Conservation (phyloP, 2,888 invertebrate genomes). For the Erebia ligea region DNA sequence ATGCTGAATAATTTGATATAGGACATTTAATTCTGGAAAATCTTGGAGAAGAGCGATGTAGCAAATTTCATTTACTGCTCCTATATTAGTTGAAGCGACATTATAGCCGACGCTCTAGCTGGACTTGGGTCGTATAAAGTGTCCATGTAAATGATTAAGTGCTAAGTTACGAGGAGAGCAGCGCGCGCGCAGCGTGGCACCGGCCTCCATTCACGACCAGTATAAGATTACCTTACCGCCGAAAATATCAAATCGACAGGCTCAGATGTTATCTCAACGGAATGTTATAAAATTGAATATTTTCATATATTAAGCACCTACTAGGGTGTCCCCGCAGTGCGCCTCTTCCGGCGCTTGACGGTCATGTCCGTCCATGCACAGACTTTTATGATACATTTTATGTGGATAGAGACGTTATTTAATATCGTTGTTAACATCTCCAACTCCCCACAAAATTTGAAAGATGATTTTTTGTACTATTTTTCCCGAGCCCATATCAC, state of each 20-base stretch:
- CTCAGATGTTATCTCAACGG: conserved; percentile 76
- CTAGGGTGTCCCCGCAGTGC: conserved; percentile 65
- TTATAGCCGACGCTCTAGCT: conserved; percentile 44
- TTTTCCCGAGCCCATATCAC: conserved; percentile 52
- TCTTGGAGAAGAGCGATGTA: conserved; percentile 22
- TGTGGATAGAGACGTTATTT: conserved; percentile 80
- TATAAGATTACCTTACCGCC: conserved; percentile 80
- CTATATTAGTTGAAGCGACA: conserved; percentile 42
- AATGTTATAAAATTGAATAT: conserved; percentile 83
- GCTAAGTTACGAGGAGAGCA: conserved; percentile 77
- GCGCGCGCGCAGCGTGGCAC: conserved; percentile 73
- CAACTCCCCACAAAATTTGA: conserved; percentile 55
- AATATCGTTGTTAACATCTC: conserved; percentile 78
- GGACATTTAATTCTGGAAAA: background rate
- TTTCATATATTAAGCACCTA: conserved; percentile 69
- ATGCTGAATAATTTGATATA: no score
- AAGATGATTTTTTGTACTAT: conserved; percentile 56
- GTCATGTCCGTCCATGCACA: conserved; percentile 47
- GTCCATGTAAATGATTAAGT: conserved; percentile 80
- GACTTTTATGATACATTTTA: conserved; percentile 71
- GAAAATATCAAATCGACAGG: conserved; percentile 82
- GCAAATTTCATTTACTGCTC: conserved; percentile 46
- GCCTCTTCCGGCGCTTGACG: conserved; percentile 60
- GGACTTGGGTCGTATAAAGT: conserved; percentile 66
- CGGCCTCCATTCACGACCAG: conserved; percentile 70